These are phyloP conservation scores for Allolobophora icterica DNA, from an alignment of 2,888 invertebrate genomes.

Conservation along the genomic window DNA sequence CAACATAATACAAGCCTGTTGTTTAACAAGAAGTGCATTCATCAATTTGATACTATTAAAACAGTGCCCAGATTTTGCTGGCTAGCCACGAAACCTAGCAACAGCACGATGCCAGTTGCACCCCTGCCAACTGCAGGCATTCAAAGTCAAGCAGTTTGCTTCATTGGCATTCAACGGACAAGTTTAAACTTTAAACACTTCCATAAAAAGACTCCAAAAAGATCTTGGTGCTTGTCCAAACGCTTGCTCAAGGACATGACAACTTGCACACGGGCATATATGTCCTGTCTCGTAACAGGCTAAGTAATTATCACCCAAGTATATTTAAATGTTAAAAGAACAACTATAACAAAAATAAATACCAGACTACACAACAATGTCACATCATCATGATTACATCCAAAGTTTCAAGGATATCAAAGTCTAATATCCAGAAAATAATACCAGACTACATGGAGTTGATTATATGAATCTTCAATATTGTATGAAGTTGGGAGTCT, in stretches of 20 bases:
- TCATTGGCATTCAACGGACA: no score
- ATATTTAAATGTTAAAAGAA: background rate
- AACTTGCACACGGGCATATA: background rate
- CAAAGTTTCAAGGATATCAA: background rate
- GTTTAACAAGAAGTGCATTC: background rate
- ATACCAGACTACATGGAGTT: slow-evolving; percentile 17
- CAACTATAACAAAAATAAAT: background rate
- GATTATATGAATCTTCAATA: slow-evolving; percentile 10
- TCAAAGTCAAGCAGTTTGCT: no score
- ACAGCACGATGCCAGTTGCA: background rate
- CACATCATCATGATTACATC: slow-evolving; percentile 17
- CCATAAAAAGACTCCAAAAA: background rate
- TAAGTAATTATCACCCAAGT: background rate
- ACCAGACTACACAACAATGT: slow-evolving; percentile 12
- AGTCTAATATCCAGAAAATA: background rate
- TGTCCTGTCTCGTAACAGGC: background rate
- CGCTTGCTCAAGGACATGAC: background rate
- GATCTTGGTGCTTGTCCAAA: background rate
- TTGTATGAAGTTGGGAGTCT: background rate
- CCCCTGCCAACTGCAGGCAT: background rate
- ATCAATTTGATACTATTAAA: background rate
- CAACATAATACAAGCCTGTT: background rate
- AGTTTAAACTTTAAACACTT: background rate
- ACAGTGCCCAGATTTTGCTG: background rate
- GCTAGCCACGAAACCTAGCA: slow-evolving; percentile 2